Percentiles rank a stretch among this genome's conserved stretches.
These are phyloP conservation scores for Acomys russatus DNA, from an alignment of 2,797 vertebrate species.

Conservation along the genomic window DNA sequence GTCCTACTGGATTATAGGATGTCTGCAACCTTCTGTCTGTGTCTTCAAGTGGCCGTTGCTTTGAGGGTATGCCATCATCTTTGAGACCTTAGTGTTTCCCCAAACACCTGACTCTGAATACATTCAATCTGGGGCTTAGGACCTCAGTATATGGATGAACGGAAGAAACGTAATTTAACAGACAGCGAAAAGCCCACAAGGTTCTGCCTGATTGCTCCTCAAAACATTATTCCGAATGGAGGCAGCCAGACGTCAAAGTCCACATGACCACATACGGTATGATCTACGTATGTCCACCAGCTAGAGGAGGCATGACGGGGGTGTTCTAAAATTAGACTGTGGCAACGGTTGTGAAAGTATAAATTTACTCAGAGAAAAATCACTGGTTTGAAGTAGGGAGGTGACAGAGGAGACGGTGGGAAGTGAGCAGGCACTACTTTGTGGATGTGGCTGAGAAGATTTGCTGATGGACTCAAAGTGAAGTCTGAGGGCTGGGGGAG, in stretches of 20 bases:
- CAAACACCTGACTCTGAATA: not conserved
- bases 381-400: not conserved
- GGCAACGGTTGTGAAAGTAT: not conserved
- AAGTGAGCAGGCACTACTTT: not conserved
- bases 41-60: not conserved
- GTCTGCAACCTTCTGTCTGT: not conserved
- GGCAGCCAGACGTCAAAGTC: not conserved
- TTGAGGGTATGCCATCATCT: not conserved
- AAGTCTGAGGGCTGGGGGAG: not conserved
- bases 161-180: not conserved
- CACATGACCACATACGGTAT: not conserved
- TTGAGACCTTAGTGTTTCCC: not conserved
- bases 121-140: not conserved
- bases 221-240: not conserved
- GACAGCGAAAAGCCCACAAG: not conserved
- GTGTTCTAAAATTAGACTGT: conserved; percentile 2
- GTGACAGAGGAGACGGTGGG: not conserved
- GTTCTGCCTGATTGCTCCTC: not conserved
- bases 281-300: not conserved
- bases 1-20: not conserved
- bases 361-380: conserved; percentile 21
- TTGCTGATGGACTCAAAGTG: not conserved
- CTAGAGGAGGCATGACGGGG: conserved; percentile 1
- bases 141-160: not conserved
- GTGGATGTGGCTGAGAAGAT: not conserved